Evolutionary conservation across 2,113 vertebrate species (phyloP).

Genomic region (Aegotheles bennettii): DNA sequence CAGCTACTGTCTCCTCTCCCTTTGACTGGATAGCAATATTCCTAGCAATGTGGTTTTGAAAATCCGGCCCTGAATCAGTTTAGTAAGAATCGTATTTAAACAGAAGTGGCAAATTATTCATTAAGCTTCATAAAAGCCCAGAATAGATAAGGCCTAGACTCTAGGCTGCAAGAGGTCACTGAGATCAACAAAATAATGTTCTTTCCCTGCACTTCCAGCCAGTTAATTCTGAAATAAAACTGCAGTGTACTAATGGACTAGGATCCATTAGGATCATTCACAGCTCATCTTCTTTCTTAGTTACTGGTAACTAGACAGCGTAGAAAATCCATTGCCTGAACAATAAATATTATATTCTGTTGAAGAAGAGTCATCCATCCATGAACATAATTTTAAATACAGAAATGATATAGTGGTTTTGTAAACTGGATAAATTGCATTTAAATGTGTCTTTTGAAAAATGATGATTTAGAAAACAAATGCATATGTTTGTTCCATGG

Average conservation of each 20-base stretch:
- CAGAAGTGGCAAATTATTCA: background rate
- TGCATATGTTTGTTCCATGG: background rate
- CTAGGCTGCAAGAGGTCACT: background rate
- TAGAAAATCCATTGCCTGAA: background rate
- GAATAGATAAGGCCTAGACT: background rate
- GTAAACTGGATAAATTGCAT: background rate
- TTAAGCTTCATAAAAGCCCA: background rate
- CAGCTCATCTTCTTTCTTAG: conserved; percentile 17
- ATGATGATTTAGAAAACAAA: background rate
- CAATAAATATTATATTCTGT: background rate
- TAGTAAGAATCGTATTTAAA: background rate
- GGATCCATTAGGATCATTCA: background rate
- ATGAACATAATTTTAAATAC: background rate
- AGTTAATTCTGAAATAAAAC: conserved; percentile 3
- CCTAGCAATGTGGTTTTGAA: background rate
- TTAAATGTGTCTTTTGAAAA: conserved; percentile 26
- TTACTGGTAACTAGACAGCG: background rate
- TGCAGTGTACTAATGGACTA: background rate
- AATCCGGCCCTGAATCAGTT: background rate
- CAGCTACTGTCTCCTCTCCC: background rate
- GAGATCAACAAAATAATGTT: background rate
- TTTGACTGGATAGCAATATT: background rate
- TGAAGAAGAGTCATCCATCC: background rate
- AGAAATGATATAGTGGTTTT: background rate
- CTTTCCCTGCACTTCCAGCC: background rate